Conservation (phyloP, 2,113 vertebrate species). For the Globicephala melas region DNA sequence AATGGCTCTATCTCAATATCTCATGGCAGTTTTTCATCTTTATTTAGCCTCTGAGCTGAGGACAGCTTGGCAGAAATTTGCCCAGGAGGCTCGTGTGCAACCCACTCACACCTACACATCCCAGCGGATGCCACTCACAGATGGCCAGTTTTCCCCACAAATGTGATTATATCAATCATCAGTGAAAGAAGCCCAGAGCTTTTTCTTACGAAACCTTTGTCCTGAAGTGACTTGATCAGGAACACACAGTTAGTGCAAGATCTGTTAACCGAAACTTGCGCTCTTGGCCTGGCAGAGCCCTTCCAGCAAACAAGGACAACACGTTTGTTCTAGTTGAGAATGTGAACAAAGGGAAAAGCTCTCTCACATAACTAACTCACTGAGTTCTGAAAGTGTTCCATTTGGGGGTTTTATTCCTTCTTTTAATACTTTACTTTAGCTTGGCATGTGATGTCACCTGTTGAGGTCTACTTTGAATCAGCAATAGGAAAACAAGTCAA, state of each 20-base stretch:
- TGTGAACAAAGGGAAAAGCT: neutral
- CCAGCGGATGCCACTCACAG: constrained; percentile 33
- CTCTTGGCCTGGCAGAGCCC: neutral
- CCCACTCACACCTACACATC: constrained; percentile 36
- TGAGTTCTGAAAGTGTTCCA: neutral
- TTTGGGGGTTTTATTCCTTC: neutral
- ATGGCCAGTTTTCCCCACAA: constrained; percentile 55
- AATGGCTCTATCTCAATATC: neutral
- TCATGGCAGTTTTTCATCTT: constrained; percentile 18
- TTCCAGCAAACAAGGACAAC: neutral
- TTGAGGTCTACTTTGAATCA: neutral
- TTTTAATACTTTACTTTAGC: neutral
- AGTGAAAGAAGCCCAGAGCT: constrained; percentile 22
- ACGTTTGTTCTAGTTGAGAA: neutral
- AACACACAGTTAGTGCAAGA: neutral
- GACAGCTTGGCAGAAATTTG: constrained; percentile 35
- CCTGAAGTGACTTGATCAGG: constrained; percentile 55
- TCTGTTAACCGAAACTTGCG: neutral
- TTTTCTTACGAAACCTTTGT: constrained; percentile 61
- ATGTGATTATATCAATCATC: constrained; percentile 49
- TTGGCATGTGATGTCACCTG: neutral
- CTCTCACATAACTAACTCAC: neutral
- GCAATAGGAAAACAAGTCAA: neutral
- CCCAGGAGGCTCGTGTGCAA: constrained; percentile 41
- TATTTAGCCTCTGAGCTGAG: constrained; percentile 47